phyloP scores from a whole-genome alignment of 1,140 invertebrate genomes.

The Lepidurus apus region DNA sequence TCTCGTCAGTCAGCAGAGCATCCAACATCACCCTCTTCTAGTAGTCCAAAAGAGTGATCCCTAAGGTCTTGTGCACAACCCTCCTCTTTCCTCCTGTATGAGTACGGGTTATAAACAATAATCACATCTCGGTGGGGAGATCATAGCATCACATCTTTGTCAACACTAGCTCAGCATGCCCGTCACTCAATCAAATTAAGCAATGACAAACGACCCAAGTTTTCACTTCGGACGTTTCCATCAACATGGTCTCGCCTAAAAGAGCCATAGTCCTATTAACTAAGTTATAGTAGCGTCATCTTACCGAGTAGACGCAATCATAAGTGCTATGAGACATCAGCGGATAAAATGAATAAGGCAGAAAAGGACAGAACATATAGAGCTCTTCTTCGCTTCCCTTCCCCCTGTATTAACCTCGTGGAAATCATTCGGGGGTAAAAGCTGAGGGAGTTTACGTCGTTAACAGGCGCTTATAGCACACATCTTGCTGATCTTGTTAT shows the following conservation, averaged over 20 bases:
- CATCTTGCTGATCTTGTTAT: constrained; percentile 9
- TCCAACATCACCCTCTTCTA: constrained; percentile 2
- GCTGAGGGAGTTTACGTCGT: constrained; percentile 1
- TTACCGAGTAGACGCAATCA: neutral
- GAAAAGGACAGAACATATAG: neutral
- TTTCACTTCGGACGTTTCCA: constrained; percentile 14
- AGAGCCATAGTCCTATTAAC: constrained; percentile 9
- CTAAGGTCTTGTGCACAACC: neutral
- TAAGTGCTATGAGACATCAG: neutral
- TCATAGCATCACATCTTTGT: constrained; percentile 15
- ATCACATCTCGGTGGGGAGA: constrained; percentile 20
- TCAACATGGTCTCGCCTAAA: constrained; percentile 18
- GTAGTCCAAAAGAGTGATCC: neutral
- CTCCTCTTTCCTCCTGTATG: neutral
- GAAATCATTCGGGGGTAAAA: constrained; percentile 19
- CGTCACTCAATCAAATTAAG: constrained; percentile 22
- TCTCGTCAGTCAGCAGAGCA: neutral
- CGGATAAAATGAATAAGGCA: neutral
- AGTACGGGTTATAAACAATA: constrained; percentile 19
- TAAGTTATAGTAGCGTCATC: neutral
- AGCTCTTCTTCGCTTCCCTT: neutral
- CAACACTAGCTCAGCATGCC: constrained; percentile 13
- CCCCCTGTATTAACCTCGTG: neutral
- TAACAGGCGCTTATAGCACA: constrained; percentile 2
- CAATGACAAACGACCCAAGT: constrained; percentile 1